These are phyloP conservation scores for Aleadryas rufinucha DNA, from an alignment of 2,113 vertebrate species.

Conservation along the genomic window DNA sequence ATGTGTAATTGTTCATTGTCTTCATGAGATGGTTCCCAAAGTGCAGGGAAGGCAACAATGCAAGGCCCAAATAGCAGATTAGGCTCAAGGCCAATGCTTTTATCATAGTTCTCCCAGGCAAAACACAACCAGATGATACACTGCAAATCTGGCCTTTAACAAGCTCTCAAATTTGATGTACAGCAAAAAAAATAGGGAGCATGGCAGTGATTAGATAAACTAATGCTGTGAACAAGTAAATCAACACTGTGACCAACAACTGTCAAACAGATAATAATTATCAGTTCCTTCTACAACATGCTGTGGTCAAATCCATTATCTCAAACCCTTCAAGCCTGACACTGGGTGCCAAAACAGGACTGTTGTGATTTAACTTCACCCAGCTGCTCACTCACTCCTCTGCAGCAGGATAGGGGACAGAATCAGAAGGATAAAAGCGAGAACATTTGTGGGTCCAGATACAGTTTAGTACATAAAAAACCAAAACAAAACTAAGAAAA, in stretches of 20 bases:
- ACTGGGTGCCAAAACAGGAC: not conserved
- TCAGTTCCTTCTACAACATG: not conserved
- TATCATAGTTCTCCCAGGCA: not conserved
- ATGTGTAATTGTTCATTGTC: not conserved
- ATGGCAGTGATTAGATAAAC: not conserved
- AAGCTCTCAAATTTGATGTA: not conserved
- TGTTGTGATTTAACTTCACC: not conserved
- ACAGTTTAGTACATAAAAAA: rapidly evolving
- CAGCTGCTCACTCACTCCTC: not conserved
- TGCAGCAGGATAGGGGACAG: not conserved
- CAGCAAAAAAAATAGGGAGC: not conserved
- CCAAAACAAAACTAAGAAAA: not conserved
- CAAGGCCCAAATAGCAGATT: not conserved
- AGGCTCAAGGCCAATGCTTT: not conserved
- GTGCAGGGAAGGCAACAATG: not conserved
- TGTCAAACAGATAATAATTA: not conserved
- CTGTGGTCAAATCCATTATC: not conserved
- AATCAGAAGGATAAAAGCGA: not conserved
- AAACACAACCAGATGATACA: not conserved
- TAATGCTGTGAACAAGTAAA: not conserved
- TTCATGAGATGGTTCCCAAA: not conserved
- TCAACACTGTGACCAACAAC: not conserved
- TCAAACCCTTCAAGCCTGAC: not conserved
- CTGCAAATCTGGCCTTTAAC: not conserved
- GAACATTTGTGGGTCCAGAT: not conserved